Base-by-base conservation (phyloP, 2,797 vertebrate genomes). In the Gadopsis marmoratus region DNA sequence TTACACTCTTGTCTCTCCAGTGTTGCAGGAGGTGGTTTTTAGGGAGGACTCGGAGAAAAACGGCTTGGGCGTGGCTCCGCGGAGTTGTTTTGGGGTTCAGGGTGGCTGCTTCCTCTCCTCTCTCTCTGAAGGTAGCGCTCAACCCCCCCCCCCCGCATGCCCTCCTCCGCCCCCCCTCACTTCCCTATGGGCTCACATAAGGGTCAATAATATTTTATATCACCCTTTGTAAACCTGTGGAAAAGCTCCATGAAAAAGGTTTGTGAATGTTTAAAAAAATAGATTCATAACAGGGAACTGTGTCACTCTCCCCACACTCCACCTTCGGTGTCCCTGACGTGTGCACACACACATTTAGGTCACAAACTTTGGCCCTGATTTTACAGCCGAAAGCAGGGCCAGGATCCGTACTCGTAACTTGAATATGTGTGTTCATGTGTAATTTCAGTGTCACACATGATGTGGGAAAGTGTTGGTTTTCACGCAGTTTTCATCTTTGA, bases 21-120 rank as follows among this genome's bases (percentile, higher is more conserved):
- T 96, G 90, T 92, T 96, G 92, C 95, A 96, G 94, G 95, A 95
- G 93, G 93, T 96, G 93, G 94, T 96, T 90, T 96, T 96, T 93
- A 95, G 95, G 90, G 95, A 96, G 94, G 95, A 95, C 92, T 95
- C 95, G 72, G 95, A 95, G 94, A 96, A 96, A 88, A 94, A 93
- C 88, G 92, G 95, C 88, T 88, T 95, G 93, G 95, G 94, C 79
- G 94, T 96, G 89, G 93, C 95, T 88, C 95, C 93, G 61, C 91
- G 95, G 91, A 96, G 95, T 92, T 96, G 95, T 94, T 96, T 96
- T 90, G 95, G 95, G 85, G 94, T 95, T 89, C 95, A 96, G 93
- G 95, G 95, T 90, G 95, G 95, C 92, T 96, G 95, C 94, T 96
- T 96, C 94, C 95, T 96, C 79, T 95, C 95, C 43, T 95, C 95